Evolutionary conservation across 2,113 vertebrate genomes (phyloP), one percentile per base, ranked within the genome.

Genomic region (Zapornia atra): DNA sequence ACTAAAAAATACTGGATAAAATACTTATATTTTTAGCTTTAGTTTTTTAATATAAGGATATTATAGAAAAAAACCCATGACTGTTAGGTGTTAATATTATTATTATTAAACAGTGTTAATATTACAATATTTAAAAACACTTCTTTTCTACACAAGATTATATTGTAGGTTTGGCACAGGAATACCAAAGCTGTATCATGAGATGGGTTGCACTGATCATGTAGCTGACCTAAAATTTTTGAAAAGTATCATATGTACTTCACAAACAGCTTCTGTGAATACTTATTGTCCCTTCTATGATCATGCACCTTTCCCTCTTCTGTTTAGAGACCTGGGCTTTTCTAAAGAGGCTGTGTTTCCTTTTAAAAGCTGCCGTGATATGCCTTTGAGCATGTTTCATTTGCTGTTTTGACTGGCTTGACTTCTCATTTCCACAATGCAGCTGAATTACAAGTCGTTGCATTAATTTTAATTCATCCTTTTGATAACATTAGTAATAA

Each of bases 321-420:
- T 84, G 11, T 69, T 83, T 44, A 90, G 87, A 94, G 95, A n/a
- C 20, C 70, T 56, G 42, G 26, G 12, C 38, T 83, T 88, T 96
- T 91, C 50, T 84, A 84, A 94, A 85, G 66, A 84, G 53, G 14
- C 44, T 82, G 40, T 96, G 60, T 84, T 96, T 92, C 93, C 88
- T 91, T 96, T 92, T 54, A 75, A 86, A 88, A 80, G 48, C 57
- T 91, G 57, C 64, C 3, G 2, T 87, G 90, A 94, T 95, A 94
- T 94, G 88, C 87, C 91, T 96, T 88, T 92, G 75, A 96, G 96
- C 94, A 59, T 79, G 36, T 94, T 96, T 93, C 83, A 64, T 93
- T 83, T 86, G 72, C 64, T 94, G 69, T 95, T 97, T 96, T 92
- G 90, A 86, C 92, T 93, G 92, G 77, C 77, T 96, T 93, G 76